phyloP scores from a whole-genome alignment of 2,888 invertebrate genomes.

The Eupithecia subumbrata region DNA sequence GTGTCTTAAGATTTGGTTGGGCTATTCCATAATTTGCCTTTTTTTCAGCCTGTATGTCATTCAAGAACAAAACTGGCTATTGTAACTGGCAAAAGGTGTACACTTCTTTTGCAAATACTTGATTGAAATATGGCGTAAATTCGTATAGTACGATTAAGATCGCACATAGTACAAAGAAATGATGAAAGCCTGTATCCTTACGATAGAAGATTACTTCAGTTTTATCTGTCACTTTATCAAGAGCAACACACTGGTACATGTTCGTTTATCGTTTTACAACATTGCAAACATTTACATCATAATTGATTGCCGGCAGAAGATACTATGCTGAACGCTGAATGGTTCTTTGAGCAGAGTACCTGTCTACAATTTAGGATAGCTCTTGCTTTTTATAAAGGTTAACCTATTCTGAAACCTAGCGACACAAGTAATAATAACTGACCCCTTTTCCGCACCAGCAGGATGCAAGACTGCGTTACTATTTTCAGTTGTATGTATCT shows the following conservation, averaged over 20 bases:
- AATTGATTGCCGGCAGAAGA: constrained; percentile 21
- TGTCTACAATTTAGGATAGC: background rate
- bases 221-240: constrained; percentile 5
- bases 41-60: background rate
- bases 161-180: background rate
- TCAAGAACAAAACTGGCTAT: background rate
- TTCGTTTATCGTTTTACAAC: constrained; percentile 6
- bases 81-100: background rate
- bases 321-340: background rate
- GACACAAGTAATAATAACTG: constrained; percentile 56
- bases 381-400: background rate
- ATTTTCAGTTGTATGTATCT: constrained; percentile 55
- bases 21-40: background rate
- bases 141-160: background rate
- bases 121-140: background rate
- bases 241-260: background rate
- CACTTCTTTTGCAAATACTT: background rate
- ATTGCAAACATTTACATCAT: constrained; percentile 15
- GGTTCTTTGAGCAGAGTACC: background rate
- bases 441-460: constrained; percentile 61
- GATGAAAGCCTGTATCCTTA: background rate
- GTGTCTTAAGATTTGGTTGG: background rate
- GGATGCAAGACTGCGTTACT: constrained; percentile 57
- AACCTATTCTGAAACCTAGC: constrained; percentile 17
- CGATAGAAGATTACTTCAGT: background rate